A percentile compares a stretch with the other conserved stretches of the same genome.
Conservation (phyloP, 2,797 vertebrate genomes). For the Myotis vivesi region DNA sequence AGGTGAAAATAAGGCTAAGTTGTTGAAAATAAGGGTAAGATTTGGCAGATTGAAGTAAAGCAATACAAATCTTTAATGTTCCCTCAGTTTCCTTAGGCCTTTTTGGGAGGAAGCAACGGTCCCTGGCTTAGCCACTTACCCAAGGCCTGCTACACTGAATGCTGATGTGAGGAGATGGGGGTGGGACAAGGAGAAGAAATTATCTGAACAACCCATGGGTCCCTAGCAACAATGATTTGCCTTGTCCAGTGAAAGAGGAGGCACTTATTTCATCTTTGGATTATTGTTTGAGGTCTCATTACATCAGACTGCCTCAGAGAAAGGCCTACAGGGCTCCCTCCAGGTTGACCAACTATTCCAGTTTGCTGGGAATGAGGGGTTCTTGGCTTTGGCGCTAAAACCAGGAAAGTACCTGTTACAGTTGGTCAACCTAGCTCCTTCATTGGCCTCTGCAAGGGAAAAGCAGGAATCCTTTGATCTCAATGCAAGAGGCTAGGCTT, state of each 20-base stretch:
- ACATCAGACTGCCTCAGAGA: background rate
- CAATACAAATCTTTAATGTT: background rate
- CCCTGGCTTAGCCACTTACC: background rate
- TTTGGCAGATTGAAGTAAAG: background rate
- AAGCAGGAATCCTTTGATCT: background rate
- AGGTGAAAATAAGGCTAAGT: constrained; percentile 26
- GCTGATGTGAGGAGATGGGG: background rate
- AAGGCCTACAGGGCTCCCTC: background rate
- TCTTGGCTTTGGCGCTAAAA: background rate
- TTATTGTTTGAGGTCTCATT: background rate
- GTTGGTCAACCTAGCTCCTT: background rate
- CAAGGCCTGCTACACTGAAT: background rate
- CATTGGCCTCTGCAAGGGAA: background rate
- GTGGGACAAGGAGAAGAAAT: background rate
- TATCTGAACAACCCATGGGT: background rate
- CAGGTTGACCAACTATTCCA: background rate
- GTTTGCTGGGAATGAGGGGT: background rate
- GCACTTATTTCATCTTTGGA: background rate
- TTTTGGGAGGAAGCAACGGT: background rate
- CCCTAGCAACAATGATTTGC: background rate
- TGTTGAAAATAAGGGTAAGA: background rate
- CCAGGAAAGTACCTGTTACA: background rate
- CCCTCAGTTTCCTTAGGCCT: background rate
- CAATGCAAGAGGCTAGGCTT: background rate
- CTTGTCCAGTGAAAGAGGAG: background rate